Evolutionary conservation across 2,888 invertebrate species (phyloP).

Genomic region (Drosophila mayaguana): DNA sequence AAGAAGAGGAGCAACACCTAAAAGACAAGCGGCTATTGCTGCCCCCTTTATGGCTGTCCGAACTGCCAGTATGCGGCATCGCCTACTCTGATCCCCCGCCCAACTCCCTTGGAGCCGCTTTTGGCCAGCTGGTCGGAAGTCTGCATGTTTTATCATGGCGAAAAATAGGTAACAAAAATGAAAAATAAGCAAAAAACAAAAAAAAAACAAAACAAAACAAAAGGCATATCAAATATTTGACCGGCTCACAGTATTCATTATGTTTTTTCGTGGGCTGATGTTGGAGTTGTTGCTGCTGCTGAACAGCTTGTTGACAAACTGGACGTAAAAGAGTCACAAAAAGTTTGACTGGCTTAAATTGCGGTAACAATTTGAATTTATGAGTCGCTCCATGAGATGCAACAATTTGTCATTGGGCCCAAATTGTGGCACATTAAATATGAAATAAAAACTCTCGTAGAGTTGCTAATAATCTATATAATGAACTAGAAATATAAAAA

Average conservation of each 20-base stretch:
- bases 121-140: constrained; percentile 37
- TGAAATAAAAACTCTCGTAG: not conserved
- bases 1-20: constrained; percentile 58
- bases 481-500: not conserved
- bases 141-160: constrained; percentile 44
- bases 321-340: constrained; percentile 21
- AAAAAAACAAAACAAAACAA: constrained; percentile 42
- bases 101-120: not conserved
- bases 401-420: constrained; percentile 60
- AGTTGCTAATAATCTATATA: not conserved
- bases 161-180: constrained; percentile 36
- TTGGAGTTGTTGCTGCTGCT: constrained; percentile 4
- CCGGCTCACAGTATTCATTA: constrained; percentile 50
- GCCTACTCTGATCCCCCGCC: constrained; percentile 6
- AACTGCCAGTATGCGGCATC: constrained; percentile 3
- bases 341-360: constrained; percentile 35
- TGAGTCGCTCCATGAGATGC: constrained; percentile 35
- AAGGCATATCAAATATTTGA: constrained; percentile 39
- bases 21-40: constrained; percentile 19
- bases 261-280: constrained; percentile 33
- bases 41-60: constrained; percentile 12
- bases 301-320: constrained; percentile 33
- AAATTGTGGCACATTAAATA: constrained; percentile 64
- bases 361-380: constrained; percentile 65
- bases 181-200: not conserved